A percentile compares a stretch with the other conserved stretches of the same genome.
Conservation (phyloP, 2,888 invertebrate genomes). For the Plagodis pulveraria region DNA sequence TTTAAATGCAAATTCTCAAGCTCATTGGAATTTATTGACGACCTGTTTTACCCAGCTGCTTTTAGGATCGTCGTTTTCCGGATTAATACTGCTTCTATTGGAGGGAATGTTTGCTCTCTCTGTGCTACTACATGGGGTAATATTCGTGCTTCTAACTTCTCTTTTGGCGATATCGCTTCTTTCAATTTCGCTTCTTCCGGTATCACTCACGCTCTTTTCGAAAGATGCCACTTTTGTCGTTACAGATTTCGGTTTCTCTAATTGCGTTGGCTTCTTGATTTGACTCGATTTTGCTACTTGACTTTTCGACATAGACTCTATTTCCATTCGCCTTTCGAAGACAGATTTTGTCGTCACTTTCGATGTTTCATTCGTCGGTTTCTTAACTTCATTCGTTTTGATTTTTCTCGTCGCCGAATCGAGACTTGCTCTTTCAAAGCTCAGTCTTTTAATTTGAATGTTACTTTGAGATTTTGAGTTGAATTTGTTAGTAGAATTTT, state of each 20-base stretch:
- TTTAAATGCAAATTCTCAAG: conserved; percentile 69
- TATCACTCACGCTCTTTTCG: conserved; percentile 62
- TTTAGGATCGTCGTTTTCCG: conserved; percentile 64
- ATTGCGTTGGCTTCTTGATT: conserved; percentile 60
- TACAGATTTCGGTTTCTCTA: conserved; percentile 67
- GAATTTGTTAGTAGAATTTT: conserved; percentile 39
- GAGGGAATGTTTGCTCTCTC: conserved; percentile 53
- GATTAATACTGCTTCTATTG: conserved; percentile 52
- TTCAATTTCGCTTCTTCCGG: conserved; percentile 42
- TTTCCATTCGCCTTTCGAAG: conserved; percentile 75
- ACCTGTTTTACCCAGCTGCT: conserved; percentile 91
- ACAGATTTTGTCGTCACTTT: conserved; percentile 75
- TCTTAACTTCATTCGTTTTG: conserved; percentile 58
- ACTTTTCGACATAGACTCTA: conserved; percentile 70
- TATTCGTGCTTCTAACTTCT: conserved; percentile 25
- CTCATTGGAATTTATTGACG: conserved; percentile 89
- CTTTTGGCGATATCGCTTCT: conserved; percentile 33
- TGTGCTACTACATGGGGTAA: conserved; percentile 47
- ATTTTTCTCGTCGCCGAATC: conserved; percentile 75
- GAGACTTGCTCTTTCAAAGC: conserved; percentile 79
- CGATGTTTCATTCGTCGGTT: conserved; percentile 58
- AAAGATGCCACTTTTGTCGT: conserved; percentile 73
- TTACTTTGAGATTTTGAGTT: conserved; percentile 56
- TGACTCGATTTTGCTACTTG: conserved; percentile 53
- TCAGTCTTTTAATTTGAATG: conserved; percentile 75